phyloP scores from a whole-genome alignment of 2,888 invertebrate species.

The Choristoneura rosaceana region DNA sequence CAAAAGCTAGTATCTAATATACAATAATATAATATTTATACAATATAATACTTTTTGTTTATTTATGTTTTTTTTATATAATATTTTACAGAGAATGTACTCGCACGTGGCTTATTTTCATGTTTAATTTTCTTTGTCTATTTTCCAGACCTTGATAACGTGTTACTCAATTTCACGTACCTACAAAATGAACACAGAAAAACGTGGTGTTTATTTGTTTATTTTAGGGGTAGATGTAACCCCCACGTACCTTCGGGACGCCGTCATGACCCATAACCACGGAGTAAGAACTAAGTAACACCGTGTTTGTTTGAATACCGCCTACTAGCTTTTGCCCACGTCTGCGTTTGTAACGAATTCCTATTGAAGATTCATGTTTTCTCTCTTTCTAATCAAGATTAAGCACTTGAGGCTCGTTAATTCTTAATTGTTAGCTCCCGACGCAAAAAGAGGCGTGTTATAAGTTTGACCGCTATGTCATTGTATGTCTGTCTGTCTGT shows the following conservation, averaged over 20 bases:
- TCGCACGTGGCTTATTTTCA: neutral
- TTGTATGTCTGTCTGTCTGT: no score
- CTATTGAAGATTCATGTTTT: no score
- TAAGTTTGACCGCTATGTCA: no score
- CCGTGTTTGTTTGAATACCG: slow-evolving; percentile 20
- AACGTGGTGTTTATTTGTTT: slow-evolving; percentile 32
- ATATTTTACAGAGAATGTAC: neutral
- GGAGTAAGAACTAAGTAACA: slow-evolving; percentile 17
- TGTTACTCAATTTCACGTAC: slow-evolving; percentile 3
- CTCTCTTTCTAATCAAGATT: no score
- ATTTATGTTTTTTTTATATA: no score
- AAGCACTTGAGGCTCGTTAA: no score
- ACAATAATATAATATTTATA: no score
- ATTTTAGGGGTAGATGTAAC: slow-evolving; percentile 28
- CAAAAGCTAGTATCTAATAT: no score
- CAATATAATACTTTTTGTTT: no score
- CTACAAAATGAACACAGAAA: slow-evolving; percentile 13
- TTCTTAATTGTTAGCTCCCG: no score
- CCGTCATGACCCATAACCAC: slow-evolving; percentile 8
- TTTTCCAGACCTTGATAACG: slow-evolving; percentile 1
- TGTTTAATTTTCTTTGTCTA: neutral
- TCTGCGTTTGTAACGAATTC: neutral
- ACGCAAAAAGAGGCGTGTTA: no score
- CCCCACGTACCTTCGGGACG: slow-evolving; percentile 20
- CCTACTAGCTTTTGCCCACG: neutral